Evolutionary conservation across 2,888 invertebrate genomes (phyloP).

Genomic region (Campoletis raptor): DNA sequence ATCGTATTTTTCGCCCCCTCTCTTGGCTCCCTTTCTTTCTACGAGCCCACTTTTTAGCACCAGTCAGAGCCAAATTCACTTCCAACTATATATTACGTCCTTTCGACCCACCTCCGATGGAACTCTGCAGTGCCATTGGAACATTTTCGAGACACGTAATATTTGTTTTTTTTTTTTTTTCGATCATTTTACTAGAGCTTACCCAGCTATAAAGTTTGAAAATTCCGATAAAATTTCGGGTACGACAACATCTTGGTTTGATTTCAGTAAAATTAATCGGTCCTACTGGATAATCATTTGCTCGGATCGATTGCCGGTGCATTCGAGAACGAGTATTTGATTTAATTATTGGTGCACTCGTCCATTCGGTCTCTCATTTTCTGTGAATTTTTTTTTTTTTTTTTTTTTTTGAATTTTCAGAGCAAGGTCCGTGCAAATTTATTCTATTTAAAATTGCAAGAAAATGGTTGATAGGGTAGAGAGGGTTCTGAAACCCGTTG

Average conservation of each 20-base stretch:
- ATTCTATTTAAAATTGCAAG: no score
- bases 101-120: background rate
- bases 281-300: background rate
- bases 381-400: background rate
- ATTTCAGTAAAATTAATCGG: background rate
- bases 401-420: background rate
- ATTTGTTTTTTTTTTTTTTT: background rate
- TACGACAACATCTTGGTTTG: background rate
- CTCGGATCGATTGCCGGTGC: no score
- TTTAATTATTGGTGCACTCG: background rate
- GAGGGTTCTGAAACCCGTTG: no score
- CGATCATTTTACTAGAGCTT: background rate
- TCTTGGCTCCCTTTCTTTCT: constrained; percentile 43
- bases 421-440: background rate
- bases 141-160: constrained; percentile 13
- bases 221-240: background rate
- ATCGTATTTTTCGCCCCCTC: constrained; percentile 52
- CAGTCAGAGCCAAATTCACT: constrained; percentile 38
- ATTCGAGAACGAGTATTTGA: background rate
- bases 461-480: no score
- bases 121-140: background rate
- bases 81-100: background rate
- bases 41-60: constrained; percentile 19
- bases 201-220: background rate
- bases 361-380: background rate